Evolutionary conservation across 2,888 invertebrate genomes (phyloP), one percentile per base, ranked within the genome.

Genomic region (Trisateles emortualis): DNA sequence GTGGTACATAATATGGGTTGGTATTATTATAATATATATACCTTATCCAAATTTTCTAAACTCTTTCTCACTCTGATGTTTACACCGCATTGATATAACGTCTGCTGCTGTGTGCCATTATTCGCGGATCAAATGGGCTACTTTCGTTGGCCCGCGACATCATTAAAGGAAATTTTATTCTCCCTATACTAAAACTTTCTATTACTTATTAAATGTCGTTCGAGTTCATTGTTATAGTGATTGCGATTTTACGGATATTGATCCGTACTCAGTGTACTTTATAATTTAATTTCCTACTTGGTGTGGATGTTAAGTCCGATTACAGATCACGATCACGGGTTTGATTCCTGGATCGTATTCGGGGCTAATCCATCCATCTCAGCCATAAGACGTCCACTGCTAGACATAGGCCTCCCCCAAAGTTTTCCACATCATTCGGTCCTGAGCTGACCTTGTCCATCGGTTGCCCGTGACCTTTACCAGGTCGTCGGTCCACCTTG

Each of bases 161-260:
- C 84, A 82, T 86, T 87, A 87, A 85, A 80, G 72, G 78, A 73
- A 82, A 79, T 84, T 84, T 85, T 83, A 86, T 84, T 81, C 77
- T 75, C 75, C 64, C 74, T 75, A 82, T 78, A 84, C 75, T 83
- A 77, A 78, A 81, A 80, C 78, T 78, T 67, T 58, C 63, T 68
- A 78, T 74, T 78, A 78, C 79, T 76, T 80, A 79, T 76, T 78
- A 81, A 80, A 77, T 64, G 68, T 56, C 65, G 60, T 68, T 71
- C 48, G 58, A 41, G 69, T 63, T 63, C 16, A 61, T 50, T 53
- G 26, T 56, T 62, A 46, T 48, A 53, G 55, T 52, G 50, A 52
- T 64, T 59, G 48, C 49, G n/a, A 38, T 52, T 30, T 35, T 13
- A 33, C 8, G 33, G 5, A 14, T 33, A 14, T 33, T 14, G 14